Base-by-base conservation (phyloP, 2,888 invertebrate genomes). In the Diarsia mendica region DNA sequence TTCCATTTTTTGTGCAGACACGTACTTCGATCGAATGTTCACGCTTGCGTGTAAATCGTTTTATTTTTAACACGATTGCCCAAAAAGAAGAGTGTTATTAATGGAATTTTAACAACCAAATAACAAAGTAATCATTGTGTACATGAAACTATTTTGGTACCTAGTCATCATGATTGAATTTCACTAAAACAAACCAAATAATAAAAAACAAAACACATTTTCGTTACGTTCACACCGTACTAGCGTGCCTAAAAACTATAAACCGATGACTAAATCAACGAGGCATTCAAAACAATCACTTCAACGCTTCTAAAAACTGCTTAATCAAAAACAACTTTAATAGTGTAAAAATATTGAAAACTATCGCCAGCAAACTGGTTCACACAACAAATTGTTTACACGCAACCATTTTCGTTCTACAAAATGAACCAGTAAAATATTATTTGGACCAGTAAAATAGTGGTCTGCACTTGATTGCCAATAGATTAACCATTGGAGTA, bases 401-500 rank as follows among this genome's bases (percentile, higher is more conserved):
- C 76, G 46, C 65, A 81, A 49, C 48, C 23, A 72, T 81, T 75
- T 84, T 72, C 13, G 60, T 72, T 49, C 33, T 55, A 23, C 20
- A 23, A 67, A 70, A 46, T 44, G 20, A 71, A 81, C n/a, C n/a
- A n/a, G n/a, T n/a, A n/a, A n/a, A n/a, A n/a, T n/a, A n/a, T 72
- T 81, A 75, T 76, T 66, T 11, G 20, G 13, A 53, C 13, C 71
- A 60, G n/a, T 66, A 48, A 58, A 61, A 71, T 53, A 63, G 60
- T 80, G 53, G 81, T 65, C 76, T 84, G 81, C 61, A 66, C 61
- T 68, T 85, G 68, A 83, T 77, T 72, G 82, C 67, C 67, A 23
- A 82, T 76, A 65, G 67, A 76, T 84, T 82, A 81, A 76, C 53
- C 51, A 53, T 53, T 64, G 75, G 71, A 23, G 6, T 68, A 84